Evolutionary conservation across 2,113 vertebrate species (phyloP).

Genomic region (Nematolebias whitei): DNA sequence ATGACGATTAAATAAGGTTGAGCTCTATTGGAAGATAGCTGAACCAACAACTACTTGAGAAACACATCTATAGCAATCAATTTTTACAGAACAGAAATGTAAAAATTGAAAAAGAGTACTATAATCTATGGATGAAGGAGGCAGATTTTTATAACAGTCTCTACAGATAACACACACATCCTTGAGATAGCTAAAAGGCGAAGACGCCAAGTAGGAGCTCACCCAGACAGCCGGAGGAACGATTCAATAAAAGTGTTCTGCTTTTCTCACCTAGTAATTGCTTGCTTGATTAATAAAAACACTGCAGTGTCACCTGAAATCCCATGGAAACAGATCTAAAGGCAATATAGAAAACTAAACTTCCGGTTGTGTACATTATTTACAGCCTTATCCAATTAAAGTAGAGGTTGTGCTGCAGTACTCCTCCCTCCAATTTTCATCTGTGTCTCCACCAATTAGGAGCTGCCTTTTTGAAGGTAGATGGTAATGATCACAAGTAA

Average conservation of each 20-base stretch:
- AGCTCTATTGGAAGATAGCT: neutral
- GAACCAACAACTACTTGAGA: constrained; percentile 1
- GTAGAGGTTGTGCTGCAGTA: constrained; percentile 42
- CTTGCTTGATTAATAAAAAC: constrained; percentile 69
- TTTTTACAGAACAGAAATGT: constrained; percentile 5
- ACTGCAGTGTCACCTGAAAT: constrained; percentile 51
- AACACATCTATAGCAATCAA: neutral
- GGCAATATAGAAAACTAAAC: constrained; percentile 72
- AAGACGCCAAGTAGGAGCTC: constrained; percentile 34
- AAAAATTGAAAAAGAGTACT: neutral
- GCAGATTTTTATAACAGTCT: constrained; percentile 27
- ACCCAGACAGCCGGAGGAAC: constrained; percentile 41
- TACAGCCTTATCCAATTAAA: constrained; percentile 77
- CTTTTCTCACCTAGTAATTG: constrained; percentile 51
- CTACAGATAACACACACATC: constrained; percentile 30
- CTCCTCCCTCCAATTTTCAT: constrained; percentile 54
- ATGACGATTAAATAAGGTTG: too few species aligned
- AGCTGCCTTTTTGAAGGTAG: constrained; percentile 49
- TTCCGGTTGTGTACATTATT: constrained; percentile 78
- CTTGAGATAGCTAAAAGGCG: constrained; percentile 17
- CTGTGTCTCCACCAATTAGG: constrained; percentile 72
- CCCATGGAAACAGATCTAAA: constrained; percentile 37
- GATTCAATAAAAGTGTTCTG: constrained; percentile 50
- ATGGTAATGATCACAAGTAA: constrained; percentile 56
- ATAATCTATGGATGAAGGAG: neutral